A percentile compares a stretch with the other conserved stretches of the same genome.
Evolutionary conservation across 1,140 invertebrate genomes (phyloP).

Genomic region (Drosophila subobscura): DNA sequence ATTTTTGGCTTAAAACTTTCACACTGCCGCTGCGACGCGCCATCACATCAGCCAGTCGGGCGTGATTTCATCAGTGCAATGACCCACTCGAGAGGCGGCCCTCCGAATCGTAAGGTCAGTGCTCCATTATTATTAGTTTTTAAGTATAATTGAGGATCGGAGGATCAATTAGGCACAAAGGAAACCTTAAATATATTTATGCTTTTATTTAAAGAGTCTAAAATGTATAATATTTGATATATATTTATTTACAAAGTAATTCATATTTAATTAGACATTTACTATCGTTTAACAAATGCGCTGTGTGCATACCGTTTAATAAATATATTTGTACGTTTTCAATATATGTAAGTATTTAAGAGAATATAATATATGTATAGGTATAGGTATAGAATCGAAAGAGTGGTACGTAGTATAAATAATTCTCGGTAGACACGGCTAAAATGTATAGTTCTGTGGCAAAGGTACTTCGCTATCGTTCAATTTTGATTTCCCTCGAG

Average conservation of each 20-base stretch:
- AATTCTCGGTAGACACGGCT: conserved; percentile 37
- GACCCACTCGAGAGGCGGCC: too few species aligned
- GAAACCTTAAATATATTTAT: conserved; percentile 16
- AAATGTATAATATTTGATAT: conserved; percentile 37
- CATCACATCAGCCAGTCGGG: too few species aligned
- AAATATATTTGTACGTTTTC: conserved; percentile 60
- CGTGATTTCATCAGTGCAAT: too few species aligned
- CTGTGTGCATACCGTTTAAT: conserved; percentile 46
- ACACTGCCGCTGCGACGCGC: not conserved
- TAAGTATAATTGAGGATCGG: too few species aligned
- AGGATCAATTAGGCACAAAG: too few species aligned
- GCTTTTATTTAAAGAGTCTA: too few species aligned
- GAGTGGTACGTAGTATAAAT: conserved; percentile 23
- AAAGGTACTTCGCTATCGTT: conserved; percentile 34
- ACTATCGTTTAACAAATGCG: conserved; percentile 46
- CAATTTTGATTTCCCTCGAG: conserved; percentile 4
- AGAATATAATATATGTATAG: conserved; percentile 31
- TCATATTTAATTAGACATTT: conserved; percentile 45
- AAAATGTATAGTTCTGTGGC: conserved; percentile 9
- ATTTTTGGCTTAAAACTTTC: too few species aligned
- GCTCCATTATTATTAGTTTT: too few species aligned
- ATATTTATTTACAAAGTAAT: conserved; percentile 46
- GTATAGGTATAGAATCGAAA: conserved; percentile 26
- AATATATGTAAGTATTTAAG: conserved; percentile 20
- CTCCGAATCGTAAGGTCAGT: too few species aligned